These are phyloP conservation scores for Oenanthe oenanthe DNA, from an alignment of 2,113 vertebrate species.

Conservation along the genomic window DNA sequence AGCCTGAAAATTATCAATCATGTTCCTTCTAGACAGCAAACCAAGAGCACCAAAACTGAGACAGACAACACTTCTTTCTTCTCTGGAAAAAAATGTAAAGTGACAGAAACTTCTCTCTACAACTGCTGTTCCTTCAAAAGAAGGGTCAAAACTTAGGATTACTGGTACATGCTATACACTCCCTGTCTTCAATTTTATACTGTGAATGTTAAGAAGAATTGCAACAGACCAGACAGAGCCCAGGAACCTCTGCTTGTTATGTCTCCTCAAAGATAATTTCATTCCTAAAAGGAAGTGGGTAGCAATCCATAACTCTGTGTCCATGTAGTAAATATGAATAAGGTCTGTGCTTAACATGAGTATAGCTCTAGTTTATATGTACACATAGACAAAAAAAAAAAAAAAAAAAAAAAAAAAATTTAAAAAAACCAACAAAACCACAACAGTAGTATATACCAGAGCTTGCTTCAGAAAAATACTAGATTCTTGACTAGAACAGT, in stretches of 20 bases:
- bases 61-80: not conserved
- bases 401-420: too few relatives aligned
- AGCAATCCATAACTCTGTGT: not conserved
- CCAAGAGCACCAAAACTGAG: not conserved
- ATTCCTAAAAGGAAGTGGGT: not conserved
- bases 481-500: not conserved
- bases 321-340: not conserved
- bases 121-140: not conserved
- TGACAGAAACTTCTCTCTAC: not conserved
- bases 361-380: not conserved
- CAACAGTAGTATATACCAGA: not conserved
- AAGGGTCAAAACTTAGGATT: not conserved
- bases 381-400: accelerated
- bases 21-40: not conserved
- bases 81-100: not conserved
- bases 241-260: not conserved
- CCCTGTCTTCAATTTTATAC: not conserved
- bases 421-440: accelerated
- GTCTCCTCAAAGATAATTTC: not conserved
- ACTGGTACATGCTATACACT: not conserved
- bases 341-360: not conserved
- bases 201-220: not conserved
- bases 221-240: not conserved
- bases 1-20: not conserved
- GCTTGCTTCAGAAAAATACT: not conserved